Base-by-base conservation (phyloP, 2,797 vertebrate species). In the Philypnodon macrostomus region DNA sequence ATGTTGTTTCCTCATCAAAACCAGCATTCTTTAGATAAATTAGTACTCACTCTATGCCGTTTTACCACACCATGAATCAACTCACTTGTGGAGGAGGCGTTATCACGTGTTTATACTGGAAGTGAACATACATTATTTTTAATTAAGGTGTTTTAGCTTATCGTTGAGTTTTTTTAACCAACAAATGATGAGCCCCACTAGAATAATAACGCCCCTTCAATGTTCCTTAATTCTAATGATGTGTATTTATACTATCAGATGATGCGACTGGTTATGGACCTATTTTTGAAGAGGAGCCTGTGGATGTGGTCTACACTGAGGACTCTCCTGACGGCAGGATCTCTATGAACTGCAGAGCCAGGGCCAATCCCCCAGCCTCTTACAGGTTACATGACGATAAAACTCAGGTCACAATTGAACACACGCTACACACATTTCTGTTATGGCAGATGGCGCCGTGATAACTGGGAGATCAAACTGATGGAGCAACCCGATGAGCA, bases 221-320 rank as follows among this genome's bases (percentile, higher is more conserved):
- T n/a, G n/a, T n/a, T n/a, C n/a, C 18, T 19, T 13, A 12, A 11
- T 29, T 8, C 16, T 37, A 7, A 4, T 26, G 8, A 24, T 12
- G 32, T 12, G 0, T 8, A 5, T 0, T 10, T 58, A 23, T n/a
- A 68, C 17, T 42, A 4, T 64, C 83, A 94, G 97, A 98, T 58
- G 96, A 98, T 58, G 94, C 93, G 19, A 97, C 94, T 72, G 93
- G 94, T 48, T 97, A 95, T 48, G 97, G 96, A 14, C 97, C 97
- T 0, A 92, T 99, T 77, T 99, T 99, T 90, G 95, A 99, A 84
- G 97, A 99, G 66, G 95, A 99, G 41, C 97, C 97, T 1, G 88
- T 95, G 41, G 94, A 98, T 75, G 94, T 96, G 10, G 92, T 98
- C 66, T 97, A 98, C 66, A 91, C 89, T 1, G 94, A 98, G 67